Base-by-base conservation (phyloP, 1,140 invertebrate species). In the Drosophila elegans region DNA sequence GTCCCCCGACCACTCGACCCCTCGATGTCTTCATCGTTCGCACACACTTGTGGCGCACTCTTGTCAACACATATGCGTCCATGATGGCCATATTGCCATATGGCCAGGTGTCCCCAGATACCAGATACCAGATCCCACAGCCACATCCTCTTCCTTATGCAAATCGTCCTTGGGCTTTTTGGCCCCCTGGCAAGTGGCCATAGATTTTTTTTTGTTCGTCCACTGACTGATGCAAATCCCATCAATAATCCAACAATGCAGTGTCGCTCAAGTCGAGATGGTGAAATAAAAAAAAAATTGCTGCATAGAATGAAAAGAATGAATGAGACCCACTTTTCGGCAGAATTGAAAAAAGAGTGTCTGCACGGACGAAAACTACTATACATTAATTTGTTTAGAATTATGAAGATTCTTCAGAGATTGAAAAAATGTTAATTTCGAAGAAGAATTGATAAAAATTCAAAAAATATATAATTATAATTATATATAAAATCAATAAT, bases 221-320 rank as follows among this genome's bases (percentile, higher is more conserved):
- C 21, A 25, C 48, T 53, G 48, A n/a, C 62, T 53, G 39, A 66
- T 77, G 57, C 64, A 71, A 68, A 72, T 78, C 49, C 66, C 68
- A 66, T 68, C 66, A 67, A 66, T 53, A 68, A 62, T 42, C 51
- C 38, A 46, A 61, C 56, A 62, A 34, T 53, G 55, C 56, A 72
- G 49, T 41, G 52, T 3, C 13, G 13, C 44, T 61, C 42, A 39
- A 13, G 34, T 57, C 32, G 16, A 27, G 34, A 39, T 49, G 45
- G 16, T 49, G 11, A 39, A 34, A 36, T 48, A 54, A 41, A 36
- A 49, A 44, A 42, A 2, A 12, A 12, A 57, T 62, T 29, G 16
- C 12, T 32, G 7, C 5, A 7, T 6, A 32, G 29, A 32, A 4
- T 39, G 13, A 56, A 64, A 6, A n/a, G 32, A 55, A 11, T 16